Evolutionary conservation across 23 tunicate genomes (phyloP), one percentile per base, ranked within the genome.

Genomic region (Aplidium turbinatum): DNA sequence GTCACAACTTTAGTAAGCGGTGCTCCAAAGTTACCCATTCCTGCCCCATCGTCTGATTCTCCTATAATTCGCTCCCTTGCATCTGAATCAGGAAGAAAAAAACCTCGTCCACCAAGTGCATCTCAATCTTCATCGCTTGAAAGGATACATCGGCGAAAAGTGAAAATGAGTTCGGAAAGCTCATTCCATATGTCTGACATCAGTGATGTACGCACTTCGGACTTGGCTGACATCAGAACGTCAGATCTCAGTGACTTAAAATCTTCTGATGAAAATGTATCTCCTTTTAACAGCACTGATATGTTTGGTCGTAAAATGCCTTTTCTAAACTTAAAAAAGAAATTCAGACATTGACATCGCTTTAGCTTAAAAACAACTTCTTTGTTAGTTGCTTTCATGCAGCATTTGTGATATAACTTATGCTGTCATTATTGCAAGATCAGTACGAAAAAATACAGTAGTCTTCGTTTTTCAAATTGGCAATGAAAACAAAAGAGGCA

Each of bases 41-140:
- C 91, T 38, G 70, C 68, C 20, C 91, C 83, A 0, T 81, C 87
- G 4, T 85, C 91, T 6, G 83, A 77, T 47, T 85, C 91, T 42
- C 91, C 91, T 26, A 78, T 85, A 63, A 85, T 85, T 40, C 78
- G 91, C 28, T 85, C 91, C 29, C 78, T 85, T 16, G 78, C 75
- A 19, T 77, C 83, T 38, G 78, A 68, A 46, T 72, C 83, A 11
- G 38, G 71, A 0, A 20, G 57, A 33, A 35, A 55, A 25, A 53
- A 42, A 33, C 78, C 83, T 0, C 83, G 65, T 39, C 91, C 91
- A 20, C 91, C 79, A 6, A 76, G 39, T 30, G n/a, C 36, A n/a
- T 72, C 79, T 21, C 78, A 77, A 19, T 74, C 81, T 2, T 68
- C 82, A 21, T 72, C 78, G 1, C 13, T 36, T 26, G 78, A 85